Evolutionary conservation across 2,888 invertebrate genomes (phyloP), one percentile per base, ranked within the genome.

Genomic region (Rotaria sp.): DNA sequence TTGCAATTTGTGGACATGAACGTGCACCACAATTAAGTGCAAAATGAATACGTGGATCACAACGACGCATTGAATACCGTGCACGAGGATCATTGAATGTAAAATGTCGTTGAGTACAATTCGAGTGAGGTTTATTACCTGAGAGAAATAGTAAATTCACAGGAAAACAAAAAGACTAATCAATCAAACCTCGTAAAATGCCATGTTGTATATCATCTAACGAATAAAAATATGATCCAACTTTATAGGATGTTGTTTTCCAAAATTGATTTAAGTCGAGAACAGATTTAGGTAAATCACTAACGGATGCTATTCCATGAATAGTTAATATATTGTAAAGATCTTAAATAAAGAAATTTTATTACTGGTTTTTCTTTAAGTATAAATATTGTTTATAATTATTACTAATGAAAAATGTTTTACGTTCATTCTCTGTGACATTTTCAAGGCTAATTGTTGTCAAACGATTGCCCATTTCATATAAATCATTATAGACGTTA

Each of bases 151-250:
- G 10, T 48, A 3, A 26, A 11, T 26, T 3, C 4, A n/a, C 26
- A 41, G 7, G 11, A 15, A 50, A 24, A 52, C 2, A 52, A 52
- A 21, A 24, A 52, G 24, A 5, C 24, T 10, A 45, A 18, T 50
- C 50, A 75, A 26, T 35, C 85, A 86, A 87, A 91, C 91, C 90
- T 89, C 91, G 89, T 0, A 92, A 88, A 67, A 92, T 89, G 18
- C 92, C 92, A 88, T 92, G 92, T 88, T 92, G 91, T n/a, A 92
- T 91, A 87, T 91, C 91, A 88, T 92, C 91, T 59, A 91, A 88
- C n/a, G 89, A 90, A 88, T 89, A 91, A 13, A 89, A 88, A 84
- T 88, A 88, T 0, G 89, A 89, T 21, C 90, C 91, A 85, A 92
- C 90, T 67, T 89, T 88, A 88, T 92, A 92, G 8, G 89, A 89